Conservation (phyloP, 2,888 invertebrate genomes). For the Drosophila sordidula region DNA sequence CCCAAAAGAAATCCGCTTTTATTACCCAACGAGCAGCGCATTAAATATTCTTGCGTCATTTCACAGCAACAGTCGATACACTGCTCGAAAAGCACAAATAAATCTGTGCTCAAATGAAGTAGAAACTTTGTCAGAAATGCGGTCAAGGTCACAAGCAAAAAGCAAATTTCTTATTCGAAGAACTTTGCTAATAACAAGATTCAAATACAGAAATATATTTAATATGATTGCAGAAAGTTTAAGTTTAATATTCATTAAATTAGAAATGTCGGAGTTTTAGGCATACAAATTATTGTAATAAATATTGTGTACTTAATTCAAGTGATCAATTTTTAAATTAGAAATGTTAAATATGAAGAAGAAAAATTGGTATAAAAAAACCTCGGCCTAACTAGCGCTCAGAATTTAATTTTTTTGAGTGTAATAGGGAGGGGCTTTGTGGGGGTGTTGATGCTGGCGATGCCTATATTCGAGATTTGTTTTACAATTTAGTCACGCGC, state of each 20-base stretch:
- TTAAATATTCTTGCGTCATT: constrained; percentile 79
- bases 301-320: too few species aligned
- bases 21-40: constrained; percentile 61
- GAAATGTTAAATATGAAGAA: too few species aligned
- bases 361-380: too few species aligned
- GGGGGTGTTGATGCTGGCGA: background rate
- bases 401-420: background rate
- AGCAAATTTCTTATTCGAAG: background rate
- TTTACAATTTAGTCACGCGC: constrained; percentile 70
- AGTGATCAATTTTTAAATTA: too few species aligned
- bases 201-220: too few species aligned
- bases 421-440: background rate
- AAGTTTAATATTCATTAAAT: too few species aligned
- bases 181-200: too few species aligned
- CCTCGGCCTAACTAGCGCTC: too few species aligned
- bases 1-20: constrained; percentile 68
- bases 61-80: constrained; percentile 38
- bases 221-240: too few species aligned
- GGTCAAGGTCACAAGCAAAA: background rate
- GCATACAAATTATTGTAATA: too few species aligned
- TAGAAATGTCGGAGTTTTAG: too few species aligned
- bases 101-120: too few species aligned
- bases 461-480: constrained; percentile 13
- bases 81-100: background rate
- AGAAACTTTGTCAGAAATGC: background rate